These are phyloP conservation scores for Passer montanus DNA, from an alignment of 2,113 vertebrate species.

Conservation along the genomic window DNA sequence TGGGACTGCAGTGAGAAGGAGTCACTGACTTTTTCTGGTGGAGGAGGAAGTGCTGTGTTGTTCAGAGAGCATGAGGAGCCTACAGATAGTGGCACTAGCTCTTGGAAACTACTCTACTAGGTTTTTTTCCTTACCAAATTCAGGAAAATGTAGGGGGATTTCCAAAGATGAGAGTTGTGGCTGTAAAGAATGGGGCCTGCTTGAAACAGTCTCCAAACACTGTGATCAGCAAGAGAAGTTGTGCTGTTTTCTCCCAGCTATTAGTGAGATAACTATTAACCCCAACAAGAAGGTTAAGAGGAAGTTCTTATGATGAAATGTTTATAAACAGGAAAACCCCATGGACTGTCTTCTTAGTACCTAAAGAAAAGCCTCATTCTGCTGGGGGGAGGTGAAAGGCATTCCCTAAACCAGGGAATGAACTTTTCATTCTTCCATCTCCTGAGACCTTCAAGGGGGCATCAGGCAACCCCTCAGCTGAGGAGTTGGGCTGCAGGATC, in stretches of 20 bases:
- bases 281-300: background rate
- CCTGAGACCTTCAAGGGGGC: background rate
- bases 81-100: background rate
- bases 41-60: background rate
- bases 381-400: background rate
- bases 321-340: constrained; percentile 23
- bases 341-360: background rate
- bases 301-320: constrained; percentile 6
- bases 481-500: background rate
- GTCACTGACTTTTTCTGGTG: background rate
- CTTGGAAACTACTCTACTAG: background rate
- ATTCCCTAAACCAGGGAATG: background rate
- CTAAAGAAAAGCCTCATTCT: background rate
- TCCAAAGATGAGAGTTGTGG: background rate
- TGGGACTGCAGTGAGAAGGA: background rate
- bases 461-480: background rate
- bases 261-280: constrained; percentile 2
- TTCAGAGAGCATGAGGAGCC: background rate
- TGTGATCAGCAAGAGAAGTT: background rate
- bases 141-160: constrained; percentile 1
- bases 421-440: background rate
- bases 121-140: background rate
- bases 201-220: background rate
- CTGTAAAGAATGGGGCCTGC: background rate
- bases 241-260: background rate